Evolutionary conservation across 2,888 invertebrate species (phyloP), one percentile per base, ranked within the genome.

Genomic region (Melanargia galathea): DNA sequence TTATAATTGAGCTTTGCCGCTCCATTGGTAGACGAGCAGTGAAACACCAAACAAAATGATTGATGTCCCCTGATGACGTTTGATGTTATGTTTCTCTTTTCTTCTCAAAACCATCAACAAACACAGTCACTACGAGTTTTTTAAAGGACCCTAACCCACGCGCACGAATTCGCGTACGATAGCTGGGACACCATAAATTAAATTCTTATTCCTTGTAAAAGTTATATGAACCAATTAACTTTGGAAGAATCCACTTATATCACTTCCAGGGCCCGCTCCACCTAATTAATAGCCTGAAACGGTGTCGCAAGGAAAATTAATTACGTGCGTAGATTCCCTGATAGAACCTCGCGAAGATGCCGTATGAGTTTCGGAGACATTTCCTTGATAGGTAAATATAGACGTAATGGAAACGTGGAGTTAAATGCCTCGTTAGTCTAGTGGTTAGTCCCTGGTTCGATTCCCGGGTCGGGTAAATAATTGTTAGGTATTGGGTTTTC

Each of bases 171-270:
- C 45, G 20, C 22, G 3, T 20, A 18, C 13, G 13, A 22, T 13
- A 46, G 1, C 18, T 2, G 13, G 33, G 35, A 35, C 20, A 20
- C 20, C 43, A 30, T 56, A 43, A 30, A 56, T 56, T 56, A 30
- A 45, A 56, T 26, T 56, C 30, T 56, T 56, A 45, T 56, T 56
- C 56, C 45, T 43, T 45, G 30, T 45, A 56, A 56, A 56, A 56
- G 56, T 56, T 40, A 26, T 55, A 55, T 60, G 62, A 49, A 61
- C 51, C 63, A 68, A 65, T 69, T 69, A 70, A 70, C 63, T 67
- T 65, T 65, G 67, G 65, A 71, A 65, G 70, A 70, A 66, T 69
- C 67, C 67, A 68, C 69, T 70, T 71, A 68, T 66, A 70, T 66
- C 68, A 67, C 63, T 65, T 65, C 62, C 64, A 59, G 57, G 55